Conservation (phyloP, 2,888 invertebrate species). For the Stramonita haemastoma region DNA sequence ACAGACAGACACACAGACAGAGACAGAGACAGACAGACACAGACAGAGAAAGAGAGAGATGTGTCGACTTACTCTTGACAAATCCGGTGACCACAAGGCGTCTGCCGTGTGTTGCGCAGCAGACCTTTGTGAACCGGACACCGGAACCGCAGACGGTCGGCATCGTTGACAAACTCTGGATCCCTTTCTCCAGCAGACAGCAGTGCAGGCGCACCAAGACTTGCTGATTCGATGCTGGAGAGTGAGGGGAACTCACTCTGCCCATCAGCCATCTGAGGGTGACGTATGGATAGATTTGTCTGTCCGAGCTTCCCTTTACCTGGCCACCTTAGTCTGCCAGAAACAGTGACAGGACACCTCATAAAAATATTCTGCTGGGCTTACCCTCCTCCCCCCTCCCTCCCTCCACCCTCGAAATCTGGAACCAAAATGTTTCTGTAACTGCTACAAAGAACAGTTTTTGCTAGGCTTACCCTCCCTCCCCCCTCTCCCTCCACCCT, state of each 20-base stretch:
- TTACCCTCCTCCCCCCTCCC: too few species aligned
- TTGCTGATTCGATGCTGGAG: background rate
- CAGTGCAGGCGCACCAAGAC: background rate
- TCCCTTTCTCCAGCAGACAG: constrained; percentile 23
- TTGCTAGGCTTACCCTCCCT: too few species aligned
- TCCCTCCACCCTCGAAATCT: too few species aligned
- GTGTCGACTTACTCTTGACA: constrained; percentile 39
- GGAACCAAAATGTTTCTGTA: too few species aligned
- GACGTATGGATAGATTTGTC: background rate
- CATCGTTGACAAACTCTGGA: constrained; percentile 39
- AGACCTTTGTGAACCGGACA: constrained; percentile 42
- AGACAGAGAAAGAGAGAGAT: background rate
- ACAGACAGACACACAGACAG: too few species aligned
- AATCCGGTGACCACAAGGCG: constrained; percentile 45
- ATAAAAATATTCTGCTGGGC: too few species aligned
- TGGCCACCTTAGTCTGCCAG: too few species aligned
- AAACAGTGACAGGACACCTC: too few species aligned
- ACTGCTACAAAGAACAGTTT: too few species aligned
- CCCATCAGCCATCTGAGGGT: background rate
- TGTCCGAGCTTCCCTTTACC: background rate
- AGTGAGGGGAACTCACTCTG: constrained; percentile 4
- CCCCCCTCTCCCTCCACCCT: too few species aligned
- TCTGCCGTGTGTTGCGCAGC: constrained; percentile 44
- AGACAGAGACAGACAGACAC: too few species aligned
- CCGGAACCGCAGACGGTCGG: constrained; percentile 35